Percentiles rank a stretch among this genome's conserved stretches.
Evolutionary conservation across 2,113 vertebrate species (phyloP).

Genomic region (Amphiprion ocellaris): DNA sequence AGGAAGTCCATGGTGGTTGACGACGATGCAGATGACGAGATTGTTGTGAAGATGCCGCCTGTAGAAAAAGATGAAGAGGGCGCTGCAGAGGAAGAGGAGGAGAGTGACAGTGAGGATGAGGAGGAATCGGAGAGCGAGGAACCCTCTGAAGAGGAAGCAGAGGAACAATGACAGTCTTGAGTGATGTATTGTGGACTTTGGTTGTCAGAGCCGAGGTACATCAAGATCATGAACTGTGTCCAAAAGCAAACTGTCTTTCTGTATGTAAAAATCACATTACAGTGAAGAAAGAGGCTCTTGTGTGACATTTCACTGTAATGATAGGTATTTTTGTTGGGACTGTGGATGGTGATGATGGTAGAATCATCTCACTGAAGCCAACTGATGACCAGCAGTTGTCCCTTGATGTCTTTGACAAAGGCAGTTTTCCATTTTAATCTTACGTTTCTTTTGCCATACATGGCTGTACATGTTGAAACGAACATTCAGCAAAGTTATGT

Average conservation of each 20-base stretch:
- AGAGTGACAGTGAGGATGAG: neutral
- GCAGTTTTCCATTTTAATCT: neutral
- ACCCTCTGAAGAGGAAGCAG: conserved; percentile 17
- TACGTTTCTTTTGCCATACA: neutral
- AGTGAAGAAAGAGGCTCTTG: neutral
- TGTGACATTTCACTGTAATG: neutral
- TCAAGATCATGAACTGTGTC: conserved; percentile 11
- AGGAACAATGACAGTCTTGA: conserved; percentile 39
- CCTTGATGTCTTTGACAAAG: conserved; percentile 4
- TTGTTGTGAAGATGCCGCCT: conserved; percentile 83
- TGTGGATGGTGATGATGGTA: neutral
- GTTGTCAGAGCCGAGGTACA: neutral
- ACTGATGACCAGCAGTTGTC: neutral
- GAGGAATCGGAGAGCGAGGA: conserved; percentile 45
- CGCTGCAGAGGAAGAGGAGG: conserved; percentile 34
- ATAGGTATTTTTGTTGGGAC: conserved; percentile 2
- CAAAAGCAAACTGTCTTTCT: neutral
- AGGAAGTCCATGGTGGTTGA: conserved; percentile 81
- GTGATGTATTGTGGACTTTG: conserved; percentile 28
- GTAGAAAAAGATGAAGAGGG: conserved; percentile 48
- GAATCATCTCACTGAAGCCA: neutral
- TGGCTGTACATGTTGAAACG: neutral
- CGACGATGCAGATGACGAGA: conserved; percentile 80
- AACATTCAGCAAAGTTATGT: neutral
- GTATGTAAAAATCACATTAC: conserved; percentile 1